Evolutionary conservation across 2,113 vertebrate species (phyloP), one percentile per base, ranked within the genome.

Genomic region (Cichladusa arquata): DNA sequence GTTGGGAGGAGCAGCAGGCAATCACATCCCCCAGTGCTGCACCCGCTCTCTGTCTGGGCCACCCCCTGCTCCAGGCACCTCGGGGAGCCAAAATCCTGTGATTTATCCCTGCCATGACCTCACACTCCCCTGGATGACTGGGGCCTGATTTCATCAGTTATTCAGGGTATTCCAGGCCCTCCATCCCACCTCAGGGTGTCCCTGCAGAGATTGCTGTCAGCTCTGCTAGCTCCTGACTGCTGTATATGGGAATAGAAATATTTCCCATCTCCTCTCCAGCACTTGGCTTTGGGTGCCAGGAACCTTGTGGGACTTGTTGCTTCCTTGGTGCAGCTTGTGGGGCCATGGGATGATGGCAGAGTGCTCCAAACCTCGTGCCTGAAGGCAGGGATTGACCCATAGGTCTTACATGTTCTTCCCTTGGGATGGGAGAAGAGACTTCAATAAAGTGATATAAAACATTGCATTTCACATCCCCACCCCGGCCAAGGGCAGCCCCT

Each of bases 141-240:
- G 45, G 25, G 17, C 38, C 38, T 40, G 57, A n/a, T 80, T 86
- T 38, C 40, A 72, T 53, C 40, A 28, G 58, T 14, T 12, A 1
- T 28, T 54, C 44, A 14, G 45, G 24, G 11, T 25, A 57, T 31
- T 58, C 61, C 36, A 2, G 44, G 58, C 40, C 40, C 12, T 79
- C 53, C 29, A 13, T 25, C 61, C 33, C 45, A 14, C 24, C 58
- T 23, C 2, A 1, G 80, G 34, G 2, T 14, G 23, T 29, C 48
- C 48, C 12, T 12, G 71, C 9, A 28, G 14, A 0, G 1, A 11
- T 45, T 1, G 0, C 44, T 1, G 0, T 2, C 0, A 0, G 34
- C 61, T 8, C 28, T 0, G 3, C 26, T 8, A 14, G 29, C n/a
- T 48, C 71, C 28, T 4, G 20, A 14, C 3, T 1, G 2, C 45